Evolutionary conservation across 2,888 invertebrate genomes (phyloP), one percentile per base, ranked within the genome.

Genomic region (Nomada fabriciana): DNA sequence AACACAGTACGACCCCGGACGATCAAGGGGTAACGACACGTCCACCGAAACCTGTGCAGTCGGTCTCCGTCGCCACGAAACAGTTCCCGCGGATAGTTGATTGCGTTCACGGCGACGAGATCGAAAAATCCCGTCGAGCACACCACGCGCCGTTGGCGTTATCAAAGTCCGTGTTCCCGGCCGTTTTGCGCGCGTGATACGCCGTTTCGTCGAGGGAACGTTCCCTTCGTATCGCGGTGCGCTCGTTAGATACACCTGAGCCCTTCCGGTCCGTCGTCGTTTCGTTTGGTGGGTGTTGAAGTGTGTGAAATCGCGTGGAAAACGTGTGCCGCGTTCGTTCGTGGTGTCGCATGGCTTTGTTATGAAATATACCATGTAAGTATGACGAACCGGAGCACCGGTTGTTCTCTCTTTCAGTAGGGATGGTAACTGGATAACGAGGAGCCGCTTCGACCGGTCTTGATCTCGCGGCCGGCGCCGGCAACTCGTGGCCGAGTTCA

Each of bases 1-100:
- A 89, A 90, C 90, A 90, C 90, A 92, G 92, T 92, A 89, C 90
- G 89, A 88, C 90, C 91, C 91, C 89, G 89, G 91, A 87, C 91
- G 88, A 89, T 88, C 88, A 88, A 90, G 91, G 91, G 91, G 90
- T 88, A 86, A 82, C 85, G 65, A 78, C 79, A 81, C 73, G 80
- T 86, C 78, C 84, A 80, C 80, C 43, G 77, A 65, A 57, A 55
- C 23, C 43, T n/a, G 18, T 4, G 42, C 42, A 47, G 1, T 60
- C 47, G 23, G 61, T 76, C 72, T 63, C 68, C 29, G 59, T 42
- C 55, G 36, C 53, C 20, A 29, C 61, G 25, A 23, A 23, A 67
- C 43, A 55, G 80, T 85, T 80, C 83, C 76, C 83, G 83, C 85
- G 77, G 69, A 71, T 71, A 64, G 68, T 57, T 57, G 81, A 47